Conservation (phyloP, 2,113 vertebrate genomes). For the Vulpes vulpes region DNA sequence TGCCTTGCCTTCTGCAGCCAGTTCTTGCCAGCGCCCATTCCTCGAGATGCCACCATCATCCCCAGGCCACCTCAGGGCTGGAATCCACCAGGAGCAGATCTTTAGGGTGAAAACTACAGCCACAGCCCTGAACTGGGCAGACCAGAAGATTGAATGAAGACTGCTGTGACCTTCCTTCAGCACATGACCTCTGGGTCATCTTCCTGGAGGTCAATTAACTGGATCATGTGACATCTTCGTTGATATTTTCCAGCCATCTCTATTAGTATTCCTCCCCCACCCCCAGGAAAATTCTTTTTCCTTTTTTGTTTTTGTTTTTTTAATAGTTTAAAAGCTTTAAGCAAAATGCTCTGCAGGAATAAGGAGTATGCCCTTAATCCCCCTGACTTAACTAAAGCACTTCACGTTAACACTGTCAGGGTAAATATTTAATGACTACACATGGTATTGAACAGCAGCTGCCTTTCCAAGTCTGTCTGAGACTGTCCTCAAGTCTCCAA, state of each 20-base stretch:
- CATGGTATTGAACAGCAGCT: neutral
- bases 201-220: neutral
- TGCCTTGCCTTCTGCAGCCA: accelerated
- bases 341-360: neutral
- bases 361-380: neutral
- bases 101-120: neutral
- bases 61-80: neutral
- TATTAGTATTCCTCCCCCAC: neutral
- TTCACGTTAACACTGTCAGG: neutral
- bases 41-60: neutral
- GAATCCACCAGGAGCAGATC: neutral
- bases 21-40: neutral
- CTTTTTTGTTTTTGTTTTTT: neutral
- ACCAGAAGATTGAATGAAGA: neutral
- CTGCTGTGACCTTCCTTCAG: neutral
- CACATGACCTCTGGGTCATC: neutral
- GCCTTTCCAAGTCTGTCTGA: neutral
- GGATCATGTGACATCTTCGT: neutral
- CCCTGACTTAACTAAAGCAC: neutral
- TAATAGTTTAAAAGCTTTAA: neutral
- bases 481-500: neutral
- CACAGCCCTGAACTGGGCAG: neutral
- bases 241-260: neutral
- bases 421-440: neutral
- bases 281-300: neutral